Percentiles rank a stretch among this genome's conserved stretches.
phyloP scores from a whole-genome alignment of 1,140 invertebrate species.

The Pseudomyrmex flavicornis region DNA sequence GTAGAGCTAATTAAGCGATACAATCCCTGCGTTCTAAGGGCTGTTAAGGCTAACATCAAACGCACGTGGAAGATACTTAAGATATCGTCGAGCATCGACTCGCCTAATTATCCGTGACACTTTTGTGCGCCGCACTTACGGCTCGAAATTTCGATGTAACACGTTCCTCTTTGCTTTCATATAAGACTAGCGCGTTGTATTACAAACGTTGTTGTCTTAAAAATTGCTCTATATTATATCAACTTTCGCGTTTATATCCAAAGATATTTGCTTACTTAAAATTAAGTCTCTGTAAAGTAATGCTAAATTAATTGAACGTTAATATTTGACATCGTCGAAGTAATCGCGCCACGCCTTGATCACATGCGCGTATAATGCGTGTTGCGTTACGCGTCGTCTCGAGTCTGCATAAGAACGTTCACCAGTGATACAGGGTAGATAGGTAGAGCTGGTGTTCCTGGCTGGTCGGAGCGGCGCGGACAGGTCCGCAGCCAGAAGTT shows the following conservation, averaged over 20 bases:
- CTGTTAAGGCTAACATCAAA: constrained; percentile 77
- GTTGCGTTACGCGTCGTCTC: constrained; percentile 18
- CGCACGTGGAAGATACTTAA: constrained; percentile 74
- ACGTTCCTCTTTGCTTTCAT: neutral
- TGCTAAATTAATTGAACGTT: no score
- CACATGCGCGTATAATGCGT: neutral
- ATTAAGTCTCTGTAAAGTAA: no score
- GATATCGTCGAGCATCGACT: constrained; percentile 70
- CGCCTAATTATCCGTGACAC: constrained; percentile 75
- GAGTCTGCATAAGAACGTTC: constrained; percentile 63
- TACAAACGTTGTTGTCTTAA: neutral
- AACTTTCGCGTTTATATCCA: no score
- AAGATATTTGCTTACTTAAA: no score
- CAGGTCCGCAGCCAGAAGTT: constrained; percentile 77
- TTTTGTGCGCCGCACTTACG: constrained; percentile 37
- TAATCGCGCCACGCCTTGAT: constrained; percentile 12
- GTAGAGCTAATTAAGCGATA: constrained; percentile 81
- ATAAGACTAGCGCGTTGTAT: neutral
- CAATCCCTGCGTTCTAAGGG: constrained; percentile 68
- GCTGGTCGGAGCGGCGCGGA: constrained; percentile 60
- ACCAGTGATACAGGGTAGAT: constrained; percentile 61
- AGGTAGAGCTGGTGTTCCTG: constrained; percentile 58
- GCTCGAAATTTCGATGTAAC: neutral
- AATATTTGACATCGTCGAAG: neutral
- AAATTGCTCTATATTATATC: no score